Evolutionary conservation across 1,140 invertebrate genomes (phyloP).

Genomic region (Aphelinus atriplicis): DNA sequence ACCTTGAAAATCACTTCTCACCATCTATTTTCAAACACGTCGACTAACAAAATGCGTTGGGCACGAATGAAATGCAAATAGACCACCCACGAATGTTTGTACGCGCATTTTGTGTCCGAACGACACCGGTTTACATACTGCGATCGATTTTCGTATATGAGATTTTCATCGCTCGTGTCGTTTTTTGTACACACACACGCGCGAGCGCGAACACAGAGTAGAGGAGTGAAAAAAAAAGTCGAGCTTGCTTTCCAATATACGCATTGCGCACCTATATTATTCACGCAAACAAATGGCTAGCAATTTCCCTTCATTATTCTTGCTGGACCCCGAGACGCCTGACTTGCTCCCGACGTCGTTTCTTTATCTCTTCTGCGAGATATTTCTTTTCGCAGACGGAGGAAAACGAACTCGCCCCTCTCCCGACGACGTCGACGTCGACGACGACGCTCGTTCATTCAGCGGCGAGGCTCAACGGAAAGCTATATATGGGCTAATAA

Average conservation of each 20-base stretch:
- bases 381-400: too few species aligned
- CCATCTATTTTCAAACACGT: too few species aligned
- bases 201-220: neutral
- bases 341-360: too few species aligned
- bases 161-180: conserved; percentile 10
- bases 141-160: conserved; percentile 17
- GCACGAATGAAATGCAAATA: conserved; percentile 48
- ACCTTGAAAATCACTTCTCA: too few species aligned
- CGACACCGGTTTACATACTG: neutral
- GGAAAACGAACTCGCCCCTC: too few species aligned
- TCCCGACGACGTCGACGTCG: too few species aligned
- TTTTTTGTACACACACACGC: neutral
- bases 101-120: conserved; percentile 24
- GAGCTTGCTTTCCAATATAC: too few species aligned
- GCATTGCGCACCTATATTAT: conserved; percentile 9
- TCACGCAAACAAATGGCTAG: conserved; percentile 12
- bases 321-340: neutral
- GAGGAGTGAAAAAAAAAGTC: conserved; percentile 2
- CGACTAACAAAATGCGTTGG: too few species aligned
- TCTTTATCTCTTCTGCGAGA: too few species aligned
- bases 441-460: too few species aligned
- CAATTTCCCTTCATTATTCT: conserved; percentile 18
- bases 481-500: too few species aligned
- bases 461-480: too few species aligned
- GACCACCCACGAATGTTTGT: conserved; percentile 48